Percentiles rank a stretch among this genome's conserved stretches.
phyloP scores from a whole-genome alignment of 2,113 vertebrate species.

The Nanorana parkeri region DNA sequence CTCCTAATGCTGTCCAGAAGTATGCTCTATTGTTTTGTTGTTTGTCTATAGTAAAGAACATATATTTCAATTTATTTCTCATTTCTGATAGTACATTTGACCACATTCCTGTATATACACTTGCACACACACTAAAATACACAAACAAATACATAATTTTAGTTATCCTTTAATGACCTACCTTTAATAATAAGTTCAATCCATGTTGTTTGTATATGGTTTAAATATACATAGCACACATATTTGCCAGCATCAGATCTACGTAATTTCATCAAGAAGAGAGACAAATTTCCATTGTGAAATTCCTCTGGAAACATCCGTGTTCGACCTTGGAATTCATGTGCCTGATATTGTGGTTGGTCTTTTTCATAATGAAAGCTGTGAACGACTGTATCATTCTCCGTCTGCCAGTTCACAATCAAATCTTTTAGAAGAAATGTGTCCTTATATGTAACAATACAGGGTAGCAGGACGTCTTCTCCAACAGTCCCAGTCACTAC shows the following conservation, averaged over 20 bases:
- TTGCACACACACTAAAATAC: too few species aligned
- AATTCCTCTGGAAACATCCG: slow-evolving; percentile 29
- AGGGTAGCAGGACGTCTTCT: slow-evolving; percentile 27
- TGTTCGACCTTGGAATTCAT: slow-evolving; percentile 12
- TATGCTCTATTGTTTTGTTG: too few species aligned
- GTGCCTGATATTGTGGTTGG: slow-evolving; percentile 24
- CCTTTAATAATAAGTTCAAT: neutral
- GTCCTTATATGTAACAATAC: neutral
- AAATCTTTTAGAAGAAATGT: neutral
- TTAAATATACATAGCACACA: neutral
- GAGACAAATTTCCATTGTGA: slow-evolving; percentile 13
- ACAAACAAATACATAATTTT: neutral
- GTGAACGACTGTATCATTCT: neutral
- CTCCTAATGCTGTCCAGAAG: too few species aligned
- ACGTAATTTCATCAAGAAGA: neutral
- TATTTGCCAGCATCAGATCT: slow-evolving; percentile 29
- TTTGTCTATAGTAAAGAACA: too few species aligned
- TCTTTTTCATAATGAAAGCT: slow-evolving; percentile 11
- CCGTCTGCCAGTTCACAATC: slow-evolving; percentile 37
- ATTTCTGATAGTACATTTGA: too few species aligned
- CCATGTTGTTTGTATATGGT: neutral
- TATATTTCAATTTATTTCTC: too few species aligned
- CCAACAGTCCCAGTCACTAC: neutral
- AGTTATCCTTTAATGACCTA: neutral
- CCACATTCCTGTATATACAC: too few species aligned